Base-by-base conservation (phyloP, 92 coral and sea anemone species). In the Palythoa caribaeorum region DNA sequence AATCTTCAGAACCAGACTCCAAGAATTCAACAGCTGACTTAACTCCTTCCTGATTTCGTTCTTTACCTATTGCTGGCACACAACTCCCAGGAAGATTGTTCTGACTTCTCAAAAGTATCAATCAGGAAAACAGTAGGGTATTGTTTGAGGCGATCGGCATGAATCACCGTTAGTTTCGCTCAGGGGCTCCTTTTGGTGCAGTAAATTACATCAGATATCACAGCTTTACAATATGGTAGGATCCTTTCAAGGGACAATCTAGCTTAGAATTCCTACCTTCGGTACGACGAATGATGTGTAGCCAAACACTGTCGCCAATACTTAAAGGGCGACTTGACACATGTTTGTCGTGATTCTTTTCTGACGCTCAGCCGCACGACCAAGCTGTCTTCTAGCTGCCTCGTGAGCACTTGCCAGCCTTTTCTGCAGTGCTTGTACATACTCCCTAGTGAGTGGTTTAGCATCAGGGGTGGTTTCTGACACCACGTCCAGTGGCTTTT, bases 311-410 rank as follows among this genome's bases (percentile, higher is more conserved):
- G 39, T 69, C 38, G 19, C 73, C 73, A 8, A 35, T 1, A 1
- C 38, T 1, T 1, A 73, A 59, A 15, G 85, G 89, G 12, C 76
- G 83, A 15, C 78, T 73, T 71, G 92, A 78, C 44, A 90, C 57
- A 38, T 66, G 84, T 40, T 90, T 86, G 83, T 90, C 90, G 17
- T 86, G 69, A 15, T 90, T 80, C 55, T 50, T 83, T 86, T 86
- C 55, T 86, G 83, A 13, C 84, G 80, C 15, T 55, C 28, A 28
- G 28, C 28, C 28, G 28, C 28, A 28, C 28, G 28, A 28, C 28
- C 28, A 28, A 28, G 0, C 28, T 28, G 28, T 28, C 0, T 28
- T 28, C 28, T 28, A 28, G 28, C 28, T 28, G 28, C 28, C 28
- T 72, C 83, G 52, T 47, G 76, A 19, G 88, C 70, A 12, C 71